These are phyloP conservation scores for Mugil cephalus DNA, from an alignment of 2,113 vertebrate species.

Conservation along the genomic window DNA sequence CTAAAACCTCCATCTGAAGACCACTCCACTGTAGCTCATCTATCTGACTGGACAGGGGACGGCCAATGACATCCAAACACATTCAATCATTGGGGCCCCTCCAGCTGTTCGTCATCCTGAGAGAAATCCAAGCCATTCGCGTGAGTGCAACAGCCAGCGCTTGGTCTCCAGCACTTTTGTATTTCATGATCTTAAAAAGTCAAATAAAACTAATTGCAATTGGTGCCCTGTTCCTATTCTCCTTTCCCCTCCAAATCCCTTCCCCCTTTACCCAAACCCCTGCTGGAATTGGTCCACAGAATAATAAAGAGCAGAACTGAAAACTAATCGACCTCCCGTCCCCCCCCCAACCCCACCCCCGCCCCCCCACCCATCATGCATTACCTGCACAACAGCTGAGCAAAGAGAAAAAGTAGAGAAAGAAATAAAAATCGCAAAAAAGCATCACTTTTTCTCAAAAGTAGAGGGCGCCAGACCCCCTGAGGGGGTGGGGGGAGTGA, in stretches of 20 bases:
- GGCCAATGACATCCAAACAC: constrained; percentile 83
- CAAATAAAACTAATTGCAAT: constrained; percentile 68
- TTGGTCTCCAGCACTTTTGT: constrained; percentile 68
- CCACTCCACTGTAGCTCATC: constrained; percentile 69
- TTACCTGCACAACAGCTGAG: constrained; percentile 71
- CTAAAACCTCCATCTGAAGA: constrained; percentile 59
- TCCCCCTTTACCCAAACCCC: constrained; percentile 64
- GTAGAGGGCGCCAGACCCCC: constrained; percentile 31
- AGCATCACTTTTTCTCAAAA: constrained; percentile 68
- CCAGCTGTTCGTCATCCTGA: constrained; percentile 80
- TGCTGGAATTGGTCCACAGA: constrained; percentile 95
- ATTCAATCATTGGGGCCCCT: constrained; percentile 84
- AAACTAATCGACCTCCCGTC: constrained; percentile 44
- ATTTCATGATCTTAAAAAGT: constrained; percentile 75
- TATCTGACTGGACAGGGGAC: constrained; percentile 66
- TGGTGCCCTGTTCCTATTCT: constrained; percentile 43
- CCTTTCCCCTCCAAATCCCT: constrained; percentile 30
- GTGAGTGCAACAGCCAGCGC: constrained; percentile 64
- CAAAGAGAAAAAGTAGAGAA: constrained; percentile 64
- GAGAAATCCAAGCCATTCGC: constrained; percentile 80
- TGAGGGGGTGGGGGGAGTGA: constrained; percentile 12
- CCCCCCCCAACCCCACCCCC: too few relatives aligned
- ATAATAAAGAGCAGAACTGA: constrained; percentile 77
- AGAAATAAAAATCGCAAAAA: constrained; percentile 66
- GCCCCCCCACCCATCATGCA: too few relatives aligned